phyloP scores from a whole-genome alignment of 2,113 vertebrate genomes.

The Erythrocercus mccallii region DNA sequence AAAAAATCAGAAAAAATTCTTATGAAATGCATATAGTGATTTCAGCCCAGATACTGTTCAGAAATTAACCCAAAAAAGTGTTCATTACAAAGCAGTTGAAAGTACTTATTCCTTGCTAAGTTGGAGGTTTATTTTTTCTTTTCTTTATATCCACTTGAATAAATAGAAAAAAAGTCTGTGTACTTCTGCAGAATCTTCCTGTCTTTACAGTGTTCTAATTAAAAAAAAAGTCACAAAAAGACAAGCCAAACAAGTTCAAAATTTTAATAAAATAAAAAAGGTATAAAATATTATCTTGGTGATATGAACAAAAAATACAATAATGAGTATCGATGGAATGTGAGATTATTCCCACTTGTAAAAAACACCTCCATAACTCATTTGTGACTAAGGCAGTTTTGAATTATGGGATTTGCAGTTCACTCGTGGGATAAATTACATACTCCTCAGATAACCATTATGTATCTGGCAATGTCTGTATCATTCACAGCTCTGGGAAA shows the following conservation, averaged over 20 bases:
- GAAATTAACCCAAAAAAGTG: neutral
- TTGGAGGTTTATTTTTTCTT: neutral
- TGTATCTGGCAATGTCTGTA: slow-evolving; percentile 51
- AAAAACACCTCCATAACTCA: slow-evolving; percentile 52
- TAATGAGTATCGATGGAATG: slow-evolving; percentile 20
- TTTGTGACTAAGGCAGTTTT: slow-evolving; percentile 23
- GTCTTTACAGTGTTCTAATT: neutral
- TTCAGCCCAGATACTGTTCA: neutral
- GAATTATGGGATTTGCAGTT: slow-evolving; percentile 46
- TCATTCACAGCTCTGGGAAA: slow-evolving; percentile 40
- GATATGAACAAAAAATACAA: slow-evolving; percentile 4
- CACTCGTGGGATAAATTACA: slow-evolving; percentile 53
- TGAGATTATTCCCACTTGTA: slow-evolving; percentile 35
- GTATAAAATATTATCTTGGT: neutral
- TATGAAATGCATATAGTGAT: neutral
- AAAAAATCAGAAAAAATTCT: neutral
- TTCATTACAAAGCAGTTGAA: neutral
- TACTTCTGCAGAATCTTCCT: neutral
- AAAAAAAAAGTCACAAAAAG: neutral
- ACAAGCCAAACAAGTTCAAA: neutral
- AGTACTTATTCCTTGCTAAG: neutral
- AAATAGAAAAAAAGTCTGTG: neutral
- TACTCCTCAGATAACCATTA: slow-evolving; percentile 33
- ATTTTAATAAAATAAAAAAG: slow-evolving; percentile 11
- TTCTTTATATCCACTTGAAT: neutral